Base-by-base conservation (phyloP, 1,140 invertebrate species). In the Monomorium pharaonis region DNA sequence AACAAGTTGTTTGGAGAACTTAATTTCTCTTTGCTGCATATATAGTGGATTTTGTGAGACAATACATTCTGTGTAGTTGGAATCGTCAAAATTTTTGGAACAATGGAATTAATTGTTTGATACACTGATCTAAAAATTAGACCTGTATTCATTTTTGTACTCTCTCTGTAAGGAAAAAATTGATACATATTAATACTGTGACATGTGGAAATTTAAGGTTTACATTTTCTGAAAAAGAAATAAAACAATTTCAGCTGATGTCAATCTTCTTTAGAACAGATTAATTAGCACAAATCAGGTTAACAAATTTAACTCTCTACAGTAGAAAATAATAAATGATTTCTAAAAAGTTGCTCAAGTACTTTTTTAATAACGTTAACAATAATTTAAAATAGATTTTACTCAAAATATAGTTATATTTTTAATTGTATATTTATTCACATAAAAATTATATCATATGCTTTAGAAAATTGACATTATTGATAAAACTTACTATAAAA, bases 81-180 rank as follows among this genome's bases (percentile, higher is more conserved):
- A 1, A 30, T 51, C 14, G 21, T 21, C 24, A 85, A 37, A 65
- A 67, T 16, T 72, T 18, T 84, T 56, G 83, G 58, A 9, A 63
- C 33, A 21, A 56, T 27, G 4, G 42, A 62, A n/a, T 70, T 27
- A 18, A 86, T 44, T 12, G 49, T 16, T 62, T 60, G 81, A 58
- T 74, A 51, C 1, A 47, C 3, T 21, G 54, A 72, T 83, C 54
- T 84, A 7, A 86, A 49, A 30, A 67, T 42, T 56, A 69, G 9
- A 47, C 65, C 37, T 14, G 62, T 12, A 10, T 84, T 76, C 87
- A 88, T 88, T 27, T 72, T 86, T 47, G 14, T n/a, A n/a, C n/a
- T n/a, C n/a, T n/a, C n/a, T n/a, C 78, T 83, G 54, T 72, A 74
- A 83, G 9, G 14, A 47, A 27, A 72, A 2, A 30, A 56, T 58